Base-by-base conservation (phyloP, 2,888 invertebrate species). In the Orchesellides sinensis region DNA sequence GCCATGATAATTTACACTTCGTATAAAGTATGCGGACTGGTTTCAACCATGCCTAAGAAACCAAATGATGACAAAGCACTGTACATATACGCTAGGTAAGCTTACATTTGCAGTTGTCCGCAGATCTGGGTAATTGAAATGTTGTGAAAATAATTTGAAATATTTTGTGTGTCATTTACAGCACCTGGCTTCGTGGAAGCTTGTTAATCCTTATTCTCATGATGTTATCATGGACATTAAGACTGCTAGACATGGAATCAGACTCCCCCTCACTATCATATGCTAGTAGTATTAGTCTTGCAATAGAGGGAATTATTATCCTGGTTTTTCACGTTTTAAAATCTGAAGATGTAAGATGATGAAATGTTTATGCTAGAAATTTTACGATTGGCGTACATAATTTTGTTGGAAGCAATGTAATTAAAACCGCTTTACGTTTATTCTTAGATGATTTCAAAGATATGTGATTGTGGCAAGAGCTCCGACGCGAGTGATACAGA, bases 381-480 rank as follows among this genome's bases (percentile, higher is more conserved):
- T 35, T 10, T 61, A n/a, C n/a, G n/a, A n/a, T n/a, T n/a, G n/a
- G 29, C 10, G 27, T 29, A 8, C 2, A 25, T 56, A 23, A n/a
- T 12, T 25, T 56, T 56, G 49, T 49, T 49, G 2, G n/a, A n/a
- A n/a, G n/a, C n/a, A n/a, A n/a, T n/a, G n/a, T n/a, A n/a, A n/a
- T n/a, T n/a, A n/a, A n/a, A n/a, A n/a, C 2, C 17, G 2, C 8
- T 1, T 59, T 59, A 14, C 12, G 56, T 63, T 61, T 45, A 23
- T 49, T 65, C 10, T 21, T 49, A 88, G 88, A 86, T 88, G 83
- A 84, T 87, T 84, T 84, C 86, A 79, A 88, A 87, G 85, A 54
- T 88, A 68, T 88, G 88, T 87, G 87, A 87, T 87, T 88, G 88
- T 83, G 87, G 86, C 40, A 88, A 87, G 82, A 85, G 87, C 80